These are phyloP conservation scores for Lucilia sericata DNA, from an alignment of 1,140 invertebrate species.

Conservation along the genomic window DNA sequence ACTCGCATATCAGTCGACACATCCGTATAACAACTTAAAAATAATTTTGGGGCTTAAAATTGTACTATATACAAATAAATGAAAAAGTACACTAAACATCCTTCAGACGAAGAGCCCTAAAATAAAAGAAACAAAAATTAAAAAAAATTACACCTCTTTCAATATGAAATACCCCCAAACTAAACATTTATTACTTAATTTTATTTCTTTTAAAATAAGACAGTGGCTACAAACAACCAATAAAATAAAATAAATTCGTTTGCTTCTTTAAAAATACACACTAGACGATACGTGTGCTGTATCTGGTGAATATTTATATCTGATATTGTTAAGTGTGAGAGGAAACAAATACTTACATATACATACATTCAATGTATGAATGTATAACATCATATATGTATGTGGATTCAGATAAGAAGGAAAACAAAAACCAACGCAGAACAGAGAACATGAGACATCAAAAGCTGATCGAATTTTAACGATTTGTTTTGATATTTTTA, in stretches of 20 bases:
- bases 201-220: slow-evolving; percentile 25
- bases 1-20: background rate
- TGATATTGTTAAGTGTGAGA: background rate
- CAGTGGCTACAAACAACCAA: slow-evolving; percentile 31
- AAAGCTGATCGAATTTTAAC: slow-evolving; percentile 65
- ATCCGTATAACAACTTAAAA: background rate
- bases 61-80: background rate
- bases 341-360: slow-evolving; percentile 7
- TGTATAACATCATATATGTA: no score
- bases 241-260: slow-evolving; percentile 1
- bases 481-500: slow-evolving; percentile 69
- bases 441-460: slow-evolving; percentile 21
- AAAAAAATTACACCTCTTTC: background rate
- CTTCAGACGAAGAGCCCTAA: no score
- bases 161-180: background rate
- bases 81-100: background rate
- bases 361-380: background rate
- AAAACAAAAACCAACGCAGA: background rate
- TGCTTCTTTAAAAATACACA: background rate
- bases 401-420: background rate
- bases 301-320: background rate
- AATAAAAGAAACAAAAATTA: no score
- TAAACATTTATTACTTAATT: slow-evolving; percentile 6
- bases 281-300: background rate
- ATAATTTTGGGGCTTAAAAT: background rate